Evolutionary conservation across 1,140 invertebrate genomes (phyloP).

Genomic region (Antheraea pernyi): DNA sequence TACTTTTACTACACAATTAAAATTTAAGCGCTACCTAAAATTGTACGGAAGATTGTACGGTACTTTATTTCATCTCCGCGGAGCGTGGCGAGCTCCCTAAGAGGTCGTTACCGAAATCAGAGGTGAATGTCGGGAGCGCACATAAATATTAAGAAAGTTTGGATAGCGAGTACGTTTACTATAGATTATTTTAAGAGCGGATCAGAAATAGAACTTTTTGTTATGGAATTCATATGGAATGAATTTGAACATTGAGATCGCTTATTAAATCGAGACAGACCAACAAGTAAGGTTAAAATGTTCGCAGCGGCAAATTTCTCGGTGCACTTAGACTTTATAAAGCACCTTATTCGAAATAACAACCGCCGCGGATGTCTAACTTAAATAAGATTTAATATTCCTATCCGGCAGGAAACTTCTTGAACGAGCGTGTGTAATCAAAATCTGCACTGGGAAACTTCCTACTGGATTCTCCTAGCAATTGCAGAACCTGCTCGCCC

Average conservation of each 20-base stretch:
- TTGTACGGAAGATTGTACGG: conserved; percentile 59
- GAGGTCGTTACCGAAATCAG: conserved; percentile 47
- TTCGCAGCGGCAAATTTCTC: conserved; percentile 39
- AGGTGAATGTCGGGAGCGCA: conserved; percentile 18
- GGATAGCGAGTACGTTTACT: not conserved
- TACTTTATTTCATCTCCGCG: conserved; percentile 62
- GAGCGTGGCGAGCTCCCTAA: conserved; percentile 49
- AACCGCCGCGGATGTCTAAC: conserved; percentile 68
- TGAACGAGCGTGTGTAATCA: conserved; percentile 76
- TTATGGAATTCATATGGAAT: not conserved
- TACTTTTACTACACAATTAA: conserved; percentile 78
- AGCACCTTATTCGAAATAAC: conserved; percentile 71
- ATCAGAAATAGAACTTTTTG: too few relatives aligned
- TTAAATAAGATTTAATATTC: conserved; percentile 79
- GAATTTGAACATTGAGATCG: conserved; percentile 5
- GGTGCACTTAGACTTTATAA: conserved; percentile 55
- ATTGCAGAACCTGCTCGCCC: conserved; percentile 58
- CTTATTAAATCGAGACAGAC: conserved; percentile 33
- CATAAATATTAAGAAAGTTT: conserved; percentile 24
- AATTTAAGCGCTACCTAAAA: conserved; percentile 76
- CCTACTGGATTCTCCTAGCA: conserved; percentile 65
- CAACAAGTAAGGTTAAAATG: conserved; percentile 48
- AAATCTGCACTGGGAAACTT: conserved; percentile 73
- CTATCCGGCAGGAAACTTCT: conserved; percentile 68
- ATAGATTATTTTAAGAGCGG: too few relatives aligned